Evolutionary conservation across 1,140 invertebrate genomes (phyloP), one percentile per base, ranked within the genome.

Genomic region (Euura saliciscinereae): DNA sequence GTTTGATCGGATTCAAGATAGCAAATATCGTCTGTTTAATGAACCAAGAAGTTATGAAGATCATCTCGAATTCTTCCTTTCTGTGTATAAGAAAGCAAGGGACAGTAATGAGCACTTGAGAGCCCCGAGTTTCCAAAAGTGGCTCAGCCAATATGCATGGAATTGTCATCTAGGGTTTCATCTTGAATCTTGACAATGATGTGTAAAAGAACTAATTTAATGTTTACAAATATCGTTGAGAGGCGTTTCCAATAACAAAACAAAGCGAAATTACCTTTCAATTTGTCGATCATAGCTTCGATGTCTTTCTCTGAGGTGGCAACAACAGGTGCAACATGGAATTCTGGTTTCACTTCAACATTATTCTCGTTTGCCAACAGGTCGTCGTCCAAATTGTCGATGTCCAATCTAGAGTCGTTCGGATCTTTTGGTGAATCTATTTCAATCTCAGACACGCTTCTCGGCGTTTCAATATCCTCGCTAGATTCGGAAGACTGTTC

Each of bases 231-330:
- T 59, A 11, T 59, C 13, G 13, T 59, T 59, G 51, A 11, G 51
- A 59, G 51, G 13, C 51, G 13, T 59, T 59, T 59, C 0, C 8
- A 11, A 59, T 59, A 59, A 59, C 13, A 3, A 8, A 59, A 11
- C 13, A n/a, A 59, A 59, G 10, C 2, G 13, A 67, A 67, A 67
- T 42, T 86, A 87, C 86, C 86, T 85, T 83, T 82, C 45, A 88
- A 77, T 71, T 88, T 86, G 42, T 86, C 80, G 28, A 88, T 87
- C 84, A 86, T 86, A 4, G 82, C 76, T 71, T 84, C 80, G 44
- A 88, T 85, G 65, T 87, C 85, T 43, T 85, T 86, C 66, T 88
- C 86, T 0, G 85, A 82, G 4, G 80, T 81, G 1, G 80, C 73
- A 66, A 82, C 78, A 11, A 81, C 75, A 1, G 79, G 72, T 0